phyloP scores from a whole-genome alignment of 2,888 invertebrate genomes.

The Eilema sororculum region DNA sequence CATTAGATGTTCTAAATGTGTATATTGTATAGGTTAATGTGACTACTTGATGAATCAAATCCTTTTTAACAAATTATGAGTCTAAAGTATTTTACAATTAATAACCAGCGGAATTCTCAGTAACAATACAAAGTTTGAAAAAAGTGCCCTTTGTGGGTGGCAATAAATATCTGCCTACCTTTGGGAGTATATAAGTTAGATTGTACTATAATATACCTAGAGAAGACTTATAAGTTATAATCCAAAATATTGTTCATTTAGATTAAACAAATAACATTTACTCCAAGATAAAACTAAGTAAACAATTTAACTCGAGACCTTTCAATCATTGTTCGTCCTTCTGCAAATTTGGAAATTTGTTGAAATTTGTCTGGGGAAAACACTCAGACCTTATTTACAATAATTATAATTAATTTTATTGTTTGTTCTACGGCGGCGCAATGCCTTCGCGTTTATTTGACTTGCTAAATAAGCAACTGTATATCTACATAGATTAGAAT shows the following conservation, averaged over 20 bases:
- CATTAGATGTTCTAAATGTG: no score
- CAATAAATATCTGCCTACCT: no score
- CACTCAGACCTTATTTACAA: constrained; percentile 30
- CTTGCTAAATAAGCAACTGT: constrained; percentile 32
- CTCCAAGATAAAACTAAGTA: constrained; percentile 13
- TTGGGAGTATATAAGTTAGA: no score
- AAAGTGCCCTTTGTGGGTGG: no score
- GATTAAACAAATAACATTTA: constrained; percentile 12
- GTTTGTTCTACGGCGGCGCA: constrained; percentile 33
- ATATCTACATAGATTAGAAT: constrained; percentile 36
- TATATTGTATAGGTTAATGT: no score
- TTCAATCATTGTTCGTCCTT: constrained; percentile 16
- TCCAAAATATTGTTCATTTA: background rate
- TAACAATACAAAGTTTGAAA: no score
- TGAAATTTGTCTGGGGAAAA: constrained; percentile 21
- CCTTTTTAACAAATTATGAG: no score
- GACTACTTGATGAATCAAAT: no score
- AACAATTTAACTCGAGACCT: constrained; percentile 11
- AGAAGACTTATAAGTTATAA: no score
- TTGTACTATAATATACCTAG: no score
- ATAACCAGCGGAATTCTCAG: no score
- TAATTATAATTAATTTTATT: constrained; percentile 50
- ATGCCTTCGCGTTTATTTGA: constrained; percentile 41
- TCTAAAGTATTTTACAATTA: no score
- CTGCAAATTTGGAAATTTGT: constrained; percentile 22